Evolutionary conservation across 2,888 invertebrate genomes (phyloP), one percentile per base, ranked within the genome.

Genomic region (Chymomyza procnemis): DNA sequence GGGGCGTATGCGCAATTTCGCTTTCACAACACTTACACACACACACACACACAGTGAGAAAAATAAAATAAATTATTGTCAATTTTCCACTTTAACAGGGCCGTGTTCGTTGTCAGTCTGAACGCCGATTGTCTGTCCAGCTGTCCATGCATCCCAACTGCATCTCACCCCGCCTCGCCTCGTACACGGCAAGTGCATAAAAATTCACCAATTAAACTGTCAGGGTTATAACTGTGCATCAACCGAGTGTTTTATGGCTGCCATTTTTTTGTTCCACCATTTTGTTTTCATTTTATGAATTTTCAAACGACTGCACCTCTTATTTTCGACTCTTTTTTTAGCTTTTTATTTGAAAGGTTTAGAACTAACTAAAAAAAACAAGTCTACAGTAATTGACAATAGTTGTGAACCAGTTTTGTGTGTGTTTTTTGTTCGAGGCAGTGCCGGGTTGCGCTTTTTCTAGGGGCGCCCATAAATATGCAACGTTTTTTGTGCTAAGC

Each of bases 121-220:
- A 12, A 16, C 12, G 21, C 8, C 4, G 46, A 18, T 0, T 18
- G 18, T 46, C 18, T 58, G 18, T 47, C 16, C 19, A 26, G 3
- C 6, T 58, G 46, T 21, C 65, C 60, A 50, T 46, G 8, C 6
- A n/a, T n/a, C n/a, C n/a, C n/a, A n/a, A n/a, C 52, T 47, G 52
- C 16, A 12, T 46, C 46, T 63, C 55, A 22, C 22, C 16, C 21
- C 2, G 26, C 56, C 18, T 18, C 57, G 41, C 16, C 41, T 41
- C 22, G 64, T 74, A 72, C 50, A 50, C 67, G 78, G 76, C 78
- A 60, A 76, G 70, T 69, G 79, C 73, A 86, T 80, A 78, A 87
- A 88, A 88, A 81, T 85, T 79, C 83, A 88, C 87, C 88, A 88
- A 88, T 88, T 88, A 88, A 88, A 88, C 88, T 88, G 88, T 88